phyloP scores from a whole-genome alignment of 2,888 invertebrate species.

The Thelaira solivaga region DNA sequence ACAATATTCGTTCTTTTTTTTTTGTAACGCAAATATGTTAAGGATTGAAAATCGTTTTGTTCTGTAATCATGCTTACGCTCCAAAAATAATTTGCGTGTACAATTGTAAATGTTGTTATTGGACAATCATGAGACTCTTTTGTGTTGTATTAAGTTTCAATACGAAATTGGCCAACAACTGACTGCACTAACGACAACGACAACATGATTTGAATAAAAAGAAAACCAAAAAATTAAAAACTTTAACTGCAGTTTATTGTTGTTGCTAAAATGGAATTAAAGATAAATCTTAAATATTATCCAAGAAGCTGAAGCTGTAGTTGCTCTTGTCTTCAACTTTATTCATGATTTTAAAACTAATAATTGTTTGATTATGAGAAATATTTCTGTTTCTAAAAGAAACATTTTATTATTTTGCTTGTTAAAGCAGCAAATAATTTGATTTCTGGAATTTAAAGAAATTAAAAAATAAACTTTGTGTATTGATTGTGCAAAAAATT shows the following conservation, averaged over 20 bases:
- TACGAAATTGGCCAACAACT: constrained; percentile 27
- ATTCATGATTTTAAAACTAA: constrained; percentile 42
- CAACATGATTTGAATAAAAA: constrained; percentile 37
- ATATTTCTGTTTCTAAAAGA: constrained; percentile 1
- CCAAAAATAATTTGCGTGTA: constrained; percentile 58
- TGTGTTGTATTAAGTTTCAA: constrained; percentile 57
- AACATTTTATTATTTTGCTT: neutral
- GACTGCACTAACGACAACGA: constrained; percentile 20
- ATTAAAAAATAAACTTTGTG: too few species aligned
- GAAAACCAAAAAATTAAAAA: neutral
- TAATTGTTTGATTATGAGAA: constrained; percentile 25
- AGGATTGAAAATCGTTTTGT: constrained; percentile 42
- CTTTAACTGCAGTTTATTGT: constrained; percentile 25
- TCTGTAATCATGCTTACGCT: constrained; percentile 47
- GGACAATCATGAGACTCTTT: constrained; percentile 60
- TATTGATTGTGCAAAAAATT: too few species aligned
- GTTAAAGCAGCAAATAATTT: neutral
- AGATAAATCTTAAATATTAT: constrained; percentile 54
- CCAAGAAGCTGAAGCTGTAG: constrained; percentile 41
- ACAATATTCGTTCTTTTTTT: constrained; percentile 13
- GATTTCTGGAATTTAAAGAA: too few species aligned
- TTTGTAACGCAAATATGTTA: constrained; percentile 6
- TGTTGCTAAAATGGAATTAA: constrained; percentile 27
- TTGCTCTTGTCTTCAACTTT: constrained; percentile 21
- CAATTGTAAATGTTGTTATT: constrained; percentile 57